Conservation (phyloP, 2,797 vertebrate species). For the Anomalospiza imberbis region DNA sequence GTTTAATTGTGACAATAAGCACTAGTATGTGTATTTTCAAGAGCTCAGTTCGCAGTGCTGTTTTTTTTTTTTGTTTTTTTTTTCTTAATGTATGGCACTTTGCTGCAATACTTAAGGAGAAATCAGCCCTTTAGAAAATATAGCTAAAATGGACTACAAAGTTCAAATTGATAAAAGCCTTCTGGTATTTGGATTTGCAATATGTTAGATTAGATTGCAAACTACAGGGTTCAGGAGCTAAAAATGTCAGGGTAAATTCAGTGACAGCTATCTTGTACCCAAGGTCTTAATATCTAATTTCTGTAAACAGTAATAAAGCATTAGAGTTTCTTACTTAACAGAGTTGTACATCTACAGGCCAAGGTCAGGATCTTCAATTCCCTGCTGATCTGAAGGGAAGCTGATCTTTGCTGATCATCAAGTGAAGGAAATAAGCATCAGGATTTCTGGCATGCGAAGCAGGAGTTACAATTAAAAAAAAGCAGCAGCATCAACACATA, state of each 20-base stretch:
- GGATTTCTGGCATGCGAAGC: constrained; percentile 30
- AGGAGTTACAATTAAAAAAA: constrained; percentile 19
- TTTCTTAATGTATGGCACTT: background rate
- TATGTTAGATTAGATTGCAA: background rate
- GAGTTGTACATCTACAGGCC: constrained; percentile 25
- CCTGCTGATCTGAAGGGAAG: background rate
- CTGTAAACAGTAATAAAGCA: background rate
- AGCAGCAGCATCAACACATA: constrained; percentile 38
- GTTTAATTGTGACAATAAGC: background rate
- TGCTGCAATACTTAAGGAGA: background rate
- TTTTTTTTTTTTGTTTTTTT: too few species aligned
- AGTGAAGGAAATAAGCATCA: constrained; percentile 15
- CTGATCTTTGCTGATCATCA: constrained; percentile 26
- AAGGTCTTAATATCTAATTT: background rate
- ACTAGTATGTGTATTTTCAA: background rate
- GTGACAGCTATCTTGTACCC: background rate
- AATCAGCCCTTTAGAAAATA: background rate
- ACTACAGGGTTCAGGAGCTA: background rate
- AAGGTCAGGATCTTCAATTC: background rate
- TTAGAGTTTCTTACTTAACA: background rate
- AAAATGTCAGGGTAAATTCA: background rate
- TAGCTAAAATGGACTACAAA: background rate
- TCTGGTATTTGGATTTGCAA: background rate
- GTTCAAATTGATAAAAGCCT: background rate
- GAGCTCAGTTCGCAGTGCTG: background rate